A percentile compares a stretch with the other conserved stretches of the same genome.
Evolutionary conservation across 2,797 vertebrate species (phyloP).

Genomic region (Tapirus indicus): DNA sequence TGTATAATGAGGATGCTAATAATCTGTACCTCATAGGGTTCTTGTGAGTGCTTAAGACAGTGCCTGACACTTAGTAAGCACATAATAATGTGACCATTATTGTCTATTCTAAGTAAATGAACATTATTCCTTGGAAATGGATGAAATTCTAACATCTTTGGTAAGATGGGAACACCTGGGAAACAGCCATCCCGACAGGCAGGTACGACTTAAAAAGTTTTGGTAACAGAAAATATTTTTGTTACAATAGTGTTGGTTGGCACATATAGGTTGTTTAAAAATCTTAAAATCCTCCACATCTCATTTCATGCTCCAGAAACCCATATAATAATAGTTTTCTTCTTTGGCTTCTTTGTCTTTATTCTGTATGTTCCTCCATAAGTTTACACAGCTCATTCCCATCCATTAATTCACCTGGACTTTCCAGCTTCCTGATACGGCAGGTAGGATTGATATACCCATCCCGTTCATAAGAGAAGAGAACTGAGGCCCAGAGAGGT

Average conservation of each 20-base stretch:
- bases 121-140: neutral
- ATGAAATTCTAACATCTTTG: neutral
- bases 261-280: neutral
- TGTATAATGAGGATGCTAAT: neutral
- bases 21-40: neutral
- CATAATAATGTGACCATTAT: neutral
- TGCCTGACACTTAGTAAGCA: neutral
- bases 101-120: neutral
- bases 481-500: neutral
- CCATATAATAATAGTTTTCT: neutral
- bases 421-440: neutral
- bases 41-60: neutral
- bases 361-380: neutral
- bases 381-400: neutral
- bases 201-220: neutral
- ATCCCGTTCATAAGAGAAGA: neutral
- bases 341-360: conserved; percentile 6
- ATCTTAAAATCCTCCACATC: neutral
- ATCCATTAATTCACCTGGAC: neutral
- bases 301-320: neutral
- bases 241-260: neutral
- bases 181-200: neutral
- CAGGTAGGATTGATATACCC: neutral
- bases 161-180: neutral
- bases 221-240: neutral